phyloP scores from a whole-genome alignment of 2,797 vertebrate genomes.

The Phataginus tetradactyla region DNA sequence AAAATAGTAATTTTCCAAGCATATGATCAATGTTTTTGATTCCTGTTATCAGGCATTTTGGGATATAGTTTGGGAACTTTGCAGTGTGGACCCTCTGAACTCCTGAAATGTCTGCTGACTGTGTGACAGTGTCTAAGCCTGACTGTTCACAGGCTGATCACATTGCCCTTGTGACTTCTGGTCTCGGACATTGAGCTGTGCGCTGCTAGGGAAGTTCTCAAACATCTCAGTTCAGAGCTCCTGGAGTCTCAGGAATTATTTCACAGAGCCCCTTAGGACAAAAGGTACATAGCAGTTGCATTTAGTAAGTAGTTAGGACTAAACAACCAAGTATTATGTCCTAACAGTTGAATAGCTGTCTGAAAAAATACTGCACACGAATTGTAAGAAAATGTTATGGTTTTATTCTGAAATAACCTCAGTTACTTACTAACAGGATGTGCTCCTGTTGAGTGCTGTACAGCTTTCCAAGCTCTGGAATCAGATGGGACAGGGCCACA shows the following conservation, averaged over 20 bases:
- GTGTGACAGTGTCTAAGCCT: neutral
- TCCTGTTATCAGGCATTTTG: neutral
- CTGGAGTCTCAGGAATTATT: neutral
- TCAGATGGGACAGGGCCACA: neutral
- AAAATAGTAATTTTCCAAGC: neutral
- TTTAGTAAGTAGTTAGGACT: neutral
- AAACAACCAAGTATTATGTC: neutral
- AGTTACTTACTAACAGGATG: neutral
- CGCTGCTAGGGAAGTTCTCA: neutral
- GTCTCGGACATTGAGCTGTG: neutral
- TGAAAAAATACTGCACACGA: neutral
- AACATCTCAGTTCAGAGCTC: neutral
- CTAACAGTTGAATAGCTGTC: neutral
- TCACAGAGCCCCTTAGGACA: neutral
- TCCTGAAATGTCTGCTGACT: neutral
- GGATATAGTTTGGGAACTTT: neutral
- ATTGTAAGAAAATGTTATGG: neutral
- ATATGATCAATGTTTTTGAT: neutral
- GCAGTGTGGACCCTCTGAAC: neutral
- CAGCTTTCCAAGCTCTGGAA: neutral
- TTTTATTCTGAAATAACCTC: constrained; percentile 6
- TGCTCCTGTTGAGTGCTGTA: neutral
- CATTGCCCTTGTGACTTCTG: neutral
- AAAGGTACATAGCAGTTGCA: neutral
- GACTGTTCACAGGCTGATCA: neutral